Evolutionary conservation across 2,888 invertebrate species (phyloP).

Genomic region (Podabrus alpinus): DNA sequence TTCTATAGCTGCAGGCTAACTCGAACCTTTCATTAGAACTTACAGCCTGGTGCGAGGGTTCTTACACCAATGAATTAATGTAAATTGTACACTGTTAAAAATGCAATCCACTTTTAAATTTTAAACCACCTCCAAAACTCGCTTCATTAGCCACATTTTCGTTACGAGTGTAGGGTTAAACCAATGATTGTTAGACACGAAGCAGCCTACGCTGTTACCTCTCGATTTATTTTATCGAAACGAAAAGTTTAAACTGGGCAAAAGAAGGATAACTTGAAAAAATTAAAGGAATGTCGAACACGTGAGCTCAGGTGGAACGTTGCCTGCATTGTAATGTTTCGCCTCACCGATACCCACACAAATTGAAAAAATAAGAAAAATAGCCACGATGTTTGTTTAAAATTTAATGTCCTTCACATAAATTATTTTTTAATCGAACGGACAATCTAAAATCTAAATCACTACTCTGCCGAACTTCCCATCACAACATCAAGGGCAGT

Average conservation of each 20-base stretch:
- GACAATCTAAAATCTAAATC: background rate
- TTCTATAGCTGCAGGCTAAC: slow-evolving; percentile 39
- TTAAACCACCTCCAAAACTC: background rate
- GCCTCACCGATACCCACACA: background rate
- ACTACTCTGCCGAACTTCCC: background rate
- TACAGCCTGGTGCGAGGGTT: slow-evolving; percentile 44
- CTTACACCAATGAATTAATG: slow-evolving; percentile 48
- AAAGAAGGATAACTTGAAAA: background rate
- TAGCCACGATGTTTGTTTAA: background rate
- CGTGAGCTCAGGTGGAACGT: background rate
- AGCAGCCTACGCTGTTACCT: slow-evolving; percentile 35
- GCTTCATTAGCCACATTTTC: slow-evolving; percentile 9
- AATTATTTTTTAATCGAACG: background rate
- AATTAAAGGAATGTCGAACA: background rate
- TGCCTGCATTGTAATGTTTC: background rate
- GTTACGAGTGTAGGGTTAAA: slow-evolving; percentile 39
- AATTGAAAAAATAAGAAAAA: background rate
- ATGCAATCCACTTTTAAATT: background rate
- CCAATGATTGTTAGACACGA: slow-evolving; percentile 44
- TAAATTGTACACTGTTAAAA: slow-evolving; percentile 42
- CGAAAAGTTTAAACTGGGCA: background rate
- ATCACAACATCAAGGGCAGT: background rate
- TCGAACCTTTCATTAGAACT: slow-evolving; percentile 43
- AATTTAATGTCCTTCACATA: background rate
- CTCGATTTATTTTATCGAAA: slow-evolving; percentile 11